Base-by-base conservation (phyloP, 2,888 invertebrate species). In the Enchytraeus crypticus region DNA sequence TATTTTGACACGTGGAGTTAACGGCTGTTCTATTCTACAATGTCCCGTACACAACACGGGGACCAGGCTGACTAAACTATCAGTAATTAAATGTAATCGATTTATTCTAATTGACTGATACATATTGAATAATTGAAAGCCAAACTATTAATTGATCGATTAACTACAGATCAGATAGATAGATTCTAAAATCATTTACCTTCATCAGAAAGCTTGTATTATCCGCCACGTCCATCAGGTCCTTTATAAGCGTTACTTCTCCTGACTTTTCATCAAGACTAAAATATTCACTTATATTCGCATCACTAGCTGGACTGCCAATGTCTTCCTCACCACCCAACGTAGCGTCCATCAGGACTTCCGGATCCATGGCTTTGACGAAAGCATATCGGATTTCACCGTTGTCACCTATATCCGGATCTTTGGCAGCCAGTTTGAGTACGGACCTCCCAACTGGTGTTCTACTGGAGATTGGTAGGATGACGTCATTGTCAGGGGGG, bases 371-470 rank as follows among this genome's bases (percentile, higher is more conserved):
- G 51, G 27, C 51, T 32, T 21, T 21, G 32, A 32, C n/a, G 5
- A 54, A 23, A 5, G 38, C 2, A 23, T 54, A 54, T 26, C 2
- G 4, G 5, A 56, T 27, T 21, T 56, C 43, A 18, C 56, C 56
- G 27, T 56, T 56, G 30, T 34, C 46, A 3, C 56, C 56, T 27
- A 43, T n/a, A 29, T 56, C 56, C 2, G 45, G 56, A 45, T 56
- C 56, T 26, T 27, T 14, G 2, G 56, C 56, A 18, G 27, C 45
- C 5, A 56, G 23, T 23, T 29, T 27, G 45, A 30, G 23, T 2
- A 56, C 46, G 5, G 56, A 21, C 18, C 38, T 18, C 2, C 56
- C 56, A 1, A 56, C 29, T 8, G 56, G 56, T 0, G 45, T 26
- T n/a, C 56, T 38, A 18, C 45, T 29, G 18, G 56, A 45, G 21